These are phyloP conservation scores for Cryptus viduatorius DNA, from an alignment of 2,888 invertebrate species.

Conservation along the genomic window DNA sequence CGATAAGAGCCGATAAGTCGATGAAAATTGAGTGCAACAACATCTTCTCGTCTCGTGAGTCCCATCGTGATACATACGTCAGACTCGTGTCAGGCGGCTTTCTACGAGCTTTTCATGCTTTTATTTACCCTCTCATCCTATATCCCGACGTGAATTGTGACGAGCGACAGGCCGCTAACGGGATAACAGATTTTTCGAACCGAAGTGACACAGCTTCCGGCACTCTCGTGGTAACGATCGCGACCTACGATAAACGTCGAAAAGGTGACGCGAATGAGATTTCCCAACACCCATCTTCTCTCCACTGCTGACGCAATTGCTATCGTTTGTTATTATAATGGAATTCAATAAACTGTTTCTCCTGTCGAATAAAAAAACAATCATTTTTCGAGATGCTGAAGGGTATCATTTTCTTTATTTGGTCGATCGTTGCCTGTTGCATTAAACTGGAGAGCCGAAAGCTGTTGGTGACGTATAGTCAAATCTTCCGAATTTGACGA, in stretches of 20 bases:
- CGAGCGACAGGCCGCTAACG: slow-evolving; percentile 24
- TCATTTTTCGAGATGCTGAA: too few relatives aligned
- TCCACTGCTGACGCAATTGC: neutral
- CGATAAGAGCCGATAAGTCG: slow-evolving; percentile 4
- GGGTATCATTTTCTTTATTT: too few relatives aligned
- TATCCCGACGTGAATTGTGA: slow-evolving; percentile 14
- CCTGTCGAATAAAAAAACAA: too few relatives aligned
- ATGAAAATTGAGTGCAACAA: slow-evolving; percentile 20
- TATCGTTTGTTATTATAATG: neutral
- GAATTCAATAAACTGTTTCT: neutral
- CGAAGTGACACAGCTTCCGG: slow-evolving; percentile 22
- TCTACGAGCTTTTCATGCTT: slow-evolving; percentile 7
- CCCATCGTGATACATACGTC: slow-evolving; percentile 12
- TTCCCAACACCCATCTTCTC: neutral
- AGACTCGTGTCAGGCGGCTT: slow-evolving; percentile 3
- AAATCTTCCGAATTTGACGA: too few relatives aligned
- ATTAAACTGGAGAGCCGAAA: too few relatives aligned
- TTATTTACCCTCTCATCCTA: slow-evolving; percentile 17
- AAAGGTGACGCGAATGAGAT: neutral
- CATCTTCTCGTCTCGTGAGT: neutral
- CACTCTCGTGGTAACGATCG: slow-evolving; percentile 9
- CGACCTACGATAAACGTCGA: slow-evolving; percentile 32
- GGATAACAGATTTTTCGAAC: slow-evolving; percentile 41
- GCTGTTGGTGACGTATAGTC: too few relatives aligned
- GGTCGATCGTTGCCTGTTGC: too few relatives aligned